Evolutionary conservation across 2,888 invertebrate species (phyloP).

Genomic region (Phlogophora meticulosa): DNA sequence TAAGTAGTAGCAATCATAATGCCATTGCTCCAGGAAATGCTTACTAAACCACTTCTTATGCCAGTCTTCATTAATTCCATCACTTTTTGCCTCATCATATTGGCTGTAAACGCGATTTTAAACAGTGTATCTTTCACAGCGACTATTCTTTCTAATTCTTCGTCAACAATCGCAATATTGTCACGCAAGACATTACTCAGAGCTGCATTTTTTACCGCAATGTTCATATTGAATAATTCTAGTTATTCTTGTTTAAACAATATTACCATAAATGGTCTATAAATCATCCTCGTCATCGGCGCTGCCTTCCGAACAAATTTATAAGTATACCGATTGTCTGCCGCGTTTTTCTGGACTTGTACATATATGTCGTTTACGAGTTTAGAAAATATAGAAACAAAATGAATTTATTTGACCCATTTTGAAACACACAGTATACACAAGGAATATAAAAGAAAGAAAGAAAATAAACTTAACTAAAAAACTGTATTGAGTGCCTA

Average conservation of each 20-base stretch:
- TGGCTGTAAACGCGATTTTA: constrained; percentile 27
- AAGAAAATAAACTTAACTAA: too few relatives aligned
- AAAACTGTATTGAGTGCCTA: too few relatives aligned
- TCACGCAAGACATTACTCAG: constrained; percentile 39
- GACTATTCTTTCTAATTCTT: constrained; percentile 34
- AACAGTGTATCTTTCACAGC: constrained; percentile 45
- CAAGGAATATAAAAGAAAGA: too few relatives aligned
- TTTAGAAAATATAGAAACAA: too few relatives aligned
- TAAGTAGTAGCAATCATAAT: not conserved
- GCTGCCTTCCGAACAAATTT: constrained; percentile 10
- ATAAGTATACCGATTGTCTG: too few relatives aligned
- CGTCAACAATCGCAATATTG: constrained; percentile 1
- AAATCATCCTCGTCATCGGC: not conserved
- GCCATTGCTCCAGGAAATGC: constrained; percentile 42
- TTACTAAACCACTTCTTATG: constrained; percentile 17
- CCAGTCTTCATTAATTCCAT: constrained; percentile 14
- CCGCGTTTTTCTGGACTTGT: not conserved
- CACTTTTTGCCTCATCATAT: constrained; percentile 29
- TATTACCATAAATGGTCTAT: not conserved
- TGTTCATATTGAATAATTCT: constrained; percentile 9
- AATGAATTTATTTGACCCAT: too few relatives aligned
- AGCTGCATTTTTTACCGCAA: constrained; percentile 16
- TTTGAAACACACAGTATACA: too few relatives aligned
- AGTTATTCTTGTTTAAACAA: not conserved
- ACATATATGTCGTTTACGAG: too few relatives aligned